Evolutionary conservation across 2,113 vertebrate species (phyloP), one percentile per base, ranked within the genome.

Genomic region (Picathartes gymnocephalus): DNA sequence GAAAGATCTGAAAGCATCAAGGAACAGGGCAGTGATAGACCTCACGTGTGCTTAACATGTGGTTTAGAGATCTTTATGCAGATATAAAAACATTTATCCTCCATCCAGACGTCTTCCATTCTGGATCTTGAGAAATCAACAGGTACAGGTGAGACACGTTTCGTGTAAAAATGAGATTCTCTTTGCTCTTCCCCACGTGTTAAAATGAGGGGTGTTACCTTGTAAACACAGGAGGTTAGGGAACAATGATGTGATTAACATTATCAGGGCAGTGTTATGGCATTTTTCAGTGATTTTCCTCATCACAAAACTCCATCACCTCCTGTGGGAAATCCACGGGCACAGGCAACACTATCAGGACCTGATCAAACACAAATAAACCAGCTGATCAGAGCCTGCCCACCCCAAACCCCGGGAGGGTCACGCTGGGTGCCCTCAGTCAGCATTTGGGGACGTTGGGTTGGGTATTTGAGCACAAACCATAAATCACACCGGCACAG

Each of bases 381-480:
- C 1, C 24, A 4, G 4, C 2, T 0, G 6, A 3, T 6, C 1
- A 35, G 35, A 39, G 14, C n/a, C 35, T 25, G 33, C 24, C 22
- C 50, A 27, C 9, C 22, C 25, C 14, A 31, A 11, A 10, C 3
- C 50, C 44, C 54, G 4, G 19, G 6, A 20, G 24, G 1, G 37
- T 9, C 50, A 27, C 47, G 2, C 6, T 6, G 54, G 23, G 20
- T 2, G 14, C 23, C 19, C 81, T 7, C 18, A 30, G 18, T 5
- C 10, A 37, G 20, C 3, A 4, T 9, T 45, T 5, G 5, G 50
- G 50, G 37, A 31, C 13, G 3, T 7, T 9, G 74, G n/a, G 40
- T 3, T 13, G 40, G 0, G 0, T 10, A 0, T 23, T 25, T 54
- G n/a, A 11, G 37, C 2, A 9, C 18, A 2, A n/a, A 35, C 15